A percentile compares a stretch with the other conserved stretches of the same genome.
Evolutionary conservation across 2,113 vertebrate species (phyloP).

Genomic region (Uria aalge): DNA sequence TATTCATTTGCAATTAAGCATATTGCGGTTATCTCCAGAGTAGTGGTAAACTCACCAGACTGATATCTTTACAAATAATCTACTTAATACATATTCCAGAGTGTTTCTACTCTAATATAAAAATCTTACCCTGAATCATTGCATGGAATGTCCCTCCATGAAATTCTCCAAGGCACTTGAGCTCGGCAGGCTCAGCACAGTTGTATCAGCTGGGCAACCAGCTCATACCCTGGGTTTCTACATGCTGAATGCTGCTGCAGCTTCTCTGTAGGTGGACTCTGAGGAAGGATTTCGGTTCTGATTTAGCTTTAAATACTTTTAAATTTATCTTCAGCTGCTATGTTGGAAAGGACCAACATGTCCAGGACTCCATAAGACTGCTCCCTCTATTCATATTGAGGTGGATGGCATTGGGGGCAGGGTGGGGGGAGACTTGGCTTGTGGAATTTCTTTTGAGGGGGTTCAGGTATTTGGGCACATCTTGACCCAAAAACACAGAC

Average conservation of each 20-base stretch:
- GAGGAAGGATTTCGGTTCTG: background rate
- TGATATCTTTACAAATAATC: background rate
- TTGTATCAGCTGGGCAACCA: background rate
- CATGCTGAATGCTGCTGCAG: background rate
- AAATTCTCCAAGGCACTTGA: background rate
- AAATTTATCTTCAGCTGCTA: background rate
- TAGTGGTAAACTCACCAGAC: background rate
- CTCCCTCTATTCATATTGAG: background rate
- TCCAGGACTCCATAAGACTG: background rate
- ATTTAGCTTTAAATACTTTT: background rate
- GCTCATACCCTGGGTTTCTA: background rate
- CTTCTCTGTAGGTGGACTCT: background rate
- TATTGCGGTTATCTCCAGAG: background rate
- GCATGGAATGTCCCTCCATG: background rate
- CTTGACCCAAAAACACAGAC: background rate
- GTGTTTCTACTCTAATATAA: background rate
- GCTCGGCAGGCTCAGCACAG: background rate
- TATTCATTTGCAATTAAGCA: background rate
- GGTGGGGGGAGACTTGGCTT: accelerated
- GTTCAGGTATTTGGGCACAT: background rate
- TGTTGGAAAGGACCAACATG: background rate
- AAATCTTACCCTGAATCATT: background rate
- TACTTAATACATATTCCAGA: background rate
- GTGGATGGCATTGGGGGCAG: accelerated
- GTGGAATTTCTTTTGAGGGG: background rate